Conservation (phyloP, 2,113 vertebrate species). For the Micronycteris hirsuta region DNA sequence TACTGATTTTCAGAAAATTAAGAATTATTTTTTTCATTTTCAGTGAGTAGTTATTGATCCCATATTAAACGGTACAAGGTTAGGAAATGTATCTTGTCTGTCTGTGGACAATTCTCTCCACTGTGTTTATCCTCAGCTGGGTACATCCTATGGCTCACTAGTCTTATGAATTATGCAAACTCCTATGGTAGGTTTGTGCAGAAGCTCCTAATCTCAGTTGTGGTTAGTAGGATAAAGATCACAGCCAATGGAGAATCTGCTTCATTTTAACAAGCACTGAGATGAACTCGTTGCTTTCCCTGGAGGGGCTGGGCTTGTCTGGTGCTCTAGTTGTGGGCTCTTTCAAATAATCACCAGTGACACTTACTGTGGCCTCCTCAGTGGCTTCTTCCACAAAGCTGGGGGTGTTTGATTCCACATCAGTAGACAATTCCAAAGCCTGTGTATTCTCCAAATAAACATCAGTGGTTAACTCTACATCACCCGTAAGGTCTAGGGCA, state of each 20-base stretch:
- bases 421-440: not conserved
- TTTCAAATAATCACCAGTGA: not conserved
- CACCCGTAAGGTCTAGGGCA: not conserved
- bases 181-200: not conserved
- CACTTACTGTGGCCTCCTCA: not conserved
- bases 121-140: not conserved
- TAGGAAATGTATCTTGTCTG: not conserved
- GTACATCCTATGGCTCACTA: not conserved
- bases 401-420: not conserved
- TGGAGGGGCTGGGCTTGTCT: no score
- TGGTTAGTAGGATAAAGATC: not conserved
- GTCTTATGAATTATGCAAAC: not conserved
- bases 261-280: not conserved
- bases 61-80: not conserved
- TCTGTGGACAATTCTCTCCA: not conserved
- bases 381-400: not conserved
- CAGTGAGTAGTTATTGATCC: not conserved
- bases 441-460: not conserved
- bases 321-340: not conserved
- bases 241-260: not conserved
- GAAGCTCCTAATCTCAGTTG: not conserved
- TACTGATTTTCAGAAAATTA: slow-evolving; percentile 23
- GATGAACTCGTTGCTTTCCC: not conserved
- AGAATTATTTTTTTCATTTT: not conserved
- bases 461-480: not conserved